These are phyloP conservation scores for Gymnoscopelus braueri DNA, from an alignment of 2,797 vertebrate genomes.

Conservation along the genomic window DNA sequence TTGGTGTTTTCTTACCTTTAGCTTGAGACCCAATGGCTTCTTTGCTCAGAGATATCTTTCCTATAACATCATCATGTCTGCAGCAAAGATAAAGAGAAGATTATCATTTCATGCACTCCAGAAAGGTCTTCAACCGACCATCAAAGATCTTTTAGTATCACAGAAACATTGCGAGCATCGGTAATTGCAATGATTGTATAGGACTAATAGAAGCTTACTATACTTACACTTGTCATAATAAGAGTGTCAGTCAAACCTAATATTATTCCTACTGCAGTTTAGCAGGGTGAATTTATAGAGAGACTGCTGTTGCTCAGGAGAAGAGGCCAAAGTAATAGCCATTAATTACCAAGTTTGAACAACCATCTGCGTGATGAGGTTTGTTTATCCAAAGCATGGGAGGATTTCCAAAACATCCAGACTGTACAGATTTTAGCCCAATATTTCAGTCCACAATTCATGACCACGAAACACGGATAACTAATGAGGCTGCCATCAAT, in stretches of 20 bases:
- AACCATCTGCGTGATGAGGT: constrained; percentile 50
- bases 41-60: constrained; percentile 89
- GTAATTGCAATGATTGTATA: too few relatives aligned
- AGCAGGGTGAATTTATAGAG: constrained; percentile 11
- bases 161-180: too few relatives aligned
- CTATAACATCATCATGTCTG: constrained; percentile 93
- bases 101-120: constrained; percentile 11
- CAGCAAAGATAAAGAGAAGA: constrained; percentile 21
- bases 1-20: constrained; percentile 79
- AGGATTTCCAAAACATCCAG: constrained; percentile 46
- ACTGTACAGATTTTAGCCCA: constrained; percentile 36
- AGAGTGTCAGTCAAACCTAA: too few relatives aligned
- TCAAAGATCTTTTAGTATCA: neutral
- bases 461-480: constrained; percentile 43
- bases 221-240: too few relatives aligned
- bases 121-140: neutral
- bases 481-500: constrained; percentile 20
- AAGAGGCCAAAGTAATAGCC: constrained; percentile 25
- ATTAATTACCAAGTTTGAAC: constrained; percentile 47
- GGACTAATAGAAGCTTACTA: too few relatives aligned
- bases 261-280: neutral
- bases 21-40: constrained; percentile 84
- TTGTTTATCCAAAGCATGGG: constrained; percentile 63
- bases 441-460: constrained; percentile 39
- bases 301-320: constrained; percentile 14